Evolutionary conservation across 2,888 invertebrate genomes (phyloP), one percentile per base, ranked within the genome.

Genomic region (Chouioia cunea): DNA sequence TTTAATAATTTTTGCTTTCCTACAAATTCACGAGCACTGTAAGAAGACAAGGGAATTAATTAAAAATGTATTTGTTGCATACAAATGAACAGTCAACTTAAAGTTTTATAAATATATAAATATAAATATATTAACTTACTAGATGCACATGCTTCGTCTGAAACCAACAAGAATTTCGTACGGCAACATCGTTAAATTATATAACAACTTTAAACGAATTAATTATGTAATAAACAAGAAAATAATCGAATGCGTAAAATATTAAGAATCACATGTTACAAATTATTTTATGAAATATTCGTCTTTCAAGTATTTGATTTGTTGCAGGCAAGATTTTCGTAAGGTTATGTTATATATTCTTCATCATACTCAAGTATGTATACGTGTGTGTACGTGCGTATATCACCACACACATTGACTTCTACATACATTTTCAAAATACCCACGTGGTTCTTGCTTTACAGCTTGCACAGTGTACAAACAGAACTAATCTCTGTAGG

Each of bases 81-180:
- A 36, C 0, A 46, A 53, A 66, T 16, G 14, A 18, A 16, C 20
- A 47, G 14, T n/a, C 16, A 36, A 1, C 48, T 43, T 59, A 54
- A 27, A 59, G 50, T 44, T 27, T 23, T 23, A 46, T 20, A 16
- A n/a, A n/a, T n/a, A 58, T 15, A 65, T 4, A 65, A 44, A 15
- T 56, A 52, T 14, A 57, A 53, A 47, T 1, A n/a, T n/a, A 56
- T 50, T n/a, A 16, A 56, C 65, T 70, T 70, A 74, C 75, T 63
- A 71, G 54, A 16, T 65, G 20, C 68, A 64, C 23, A 73, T 43
- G 27, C 53, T 66, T 18, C 59, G 20, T 20, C 60, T 65, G 14
- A 72, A 43, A 36, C 66, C 66, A 4, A 71, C 14, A 10, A 72
- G 46, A 54, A 70, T 64, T 72, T 70, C 71, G 48, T 71, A 72